These are phyloP conservation scores for Philaenus spumarius DNA, from an alignment of 1,140 invertebrate species.

Conservation along the genomic window DNA sequence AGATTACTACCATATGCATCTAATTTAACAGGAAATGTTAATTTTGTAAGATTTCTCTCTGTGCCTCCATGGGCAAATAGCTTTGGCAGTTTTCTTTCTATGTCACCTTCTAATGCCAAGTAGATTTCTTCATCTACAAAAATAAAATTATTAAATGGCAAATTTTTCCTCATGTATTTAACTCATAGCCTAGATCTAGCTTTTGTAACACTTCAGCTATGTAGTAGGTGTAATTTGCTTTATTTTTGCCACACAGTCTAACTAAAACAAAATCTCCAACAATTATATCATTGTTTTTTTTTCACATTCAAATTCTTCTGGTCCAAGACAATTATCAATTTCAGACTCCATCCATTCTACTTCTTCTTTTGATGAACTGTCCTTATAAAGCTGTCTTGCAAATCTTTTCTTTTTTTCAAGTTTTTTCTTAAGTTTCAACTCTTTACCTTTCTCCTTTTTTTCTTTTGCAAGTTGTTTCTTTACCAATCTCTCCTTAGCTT, in stretches of 20 bases:
- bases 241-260: not conserved
- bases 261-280: constrained; percentile 1
- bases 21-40: constrained; percentile 1
- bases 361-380: constrained; percentile 1
- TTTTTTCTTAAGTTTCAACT: not conserved
- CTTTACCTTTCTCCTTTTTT: constrained; percentile 14
- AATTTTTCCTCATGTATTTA: not conserved
- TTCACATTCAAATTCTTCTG: not conserved
- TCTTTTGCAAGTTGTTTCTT: constrained; percentile 3
- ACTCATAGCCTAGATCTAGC: not conserved
- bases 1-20: no score
- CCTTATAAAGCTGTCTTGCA: not conserved
- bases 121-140: constrained; percentile 4
- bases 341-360: not conserved
- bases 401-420: not conserved
- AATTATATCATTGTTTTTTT: not conserved
- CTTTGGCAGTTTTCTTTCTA: constrained; percentile 3
- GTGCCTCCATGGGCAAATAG: not conserved
- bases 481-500: not conserved
- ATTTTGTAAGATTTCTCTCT: not conserved
- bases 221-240: not conserved
- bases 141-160: no score
- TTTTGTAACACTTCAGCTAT: not conserved
- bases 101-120: not conserved
- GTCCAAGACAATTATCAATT: not conserved